Evolutionary conservation across 2,888 invertebrate species (phyloP).

Genomic region (Sclerodermus sp.): DNA sequence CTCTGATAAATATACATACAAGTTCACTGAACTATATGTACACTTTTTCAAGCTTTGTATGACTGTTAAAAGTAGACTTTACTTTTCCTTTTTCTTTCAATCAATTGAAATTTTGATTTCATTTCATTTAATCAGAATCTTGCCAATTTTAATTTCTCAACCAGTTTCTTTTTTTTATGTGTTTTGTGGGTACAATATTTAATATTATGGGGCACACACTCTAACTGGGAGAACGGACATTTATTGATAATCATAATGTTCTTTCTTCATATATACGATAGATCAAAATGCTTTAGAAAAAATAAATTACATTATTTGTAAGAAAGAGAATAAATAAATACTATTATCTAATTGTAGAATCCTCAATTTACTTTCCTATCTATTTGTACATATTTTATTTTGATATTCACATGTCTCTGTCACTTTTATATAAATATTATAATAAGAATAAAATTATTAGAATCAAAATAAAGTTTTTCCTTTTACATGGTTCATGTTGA

Average conservation of each 20-base stretch:
- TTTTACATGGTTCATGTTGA: no score
- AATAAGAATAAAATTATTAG: not conserved
- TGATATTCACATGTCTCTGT: not conserved
- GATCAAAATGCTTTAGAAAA: conserved; percentile 32
- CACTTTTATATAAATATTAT: not conserved
- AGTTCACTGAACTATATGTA: not conserved
- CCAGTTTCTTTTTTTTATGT: not conserved
- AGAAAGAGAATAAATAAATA: conserved; percentile 27
- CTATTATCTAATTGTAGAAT: conserved; percentile 14
- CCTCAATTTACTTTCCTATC: not conserved
- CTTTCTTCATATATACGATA: conserved; percentile 19
- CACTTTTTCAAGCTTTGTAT: no score
- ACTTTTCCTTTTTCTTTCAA: no score
- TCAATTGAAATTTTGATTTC: not conserved
- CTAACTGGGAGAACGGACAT: not conserved
- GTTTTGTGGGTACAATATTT: not conserved
- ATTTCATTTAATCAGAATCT: not conserved
- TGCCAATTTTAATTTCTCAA: not conserved
- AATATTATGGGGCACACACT: not conserved
- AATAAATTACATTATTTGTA: conserved; percentile 35
- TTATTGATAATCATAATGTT: not conserved
- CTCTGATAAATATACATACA: not conserved
- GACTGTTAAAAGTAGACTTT: no score
- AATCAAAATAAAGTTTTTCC: no score
- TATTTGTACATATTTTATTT: not conserved